phyloP scores from a whole-genome alignment of 1,140 invertebrate species.

The Alviniconcha marisindica region DNA sequence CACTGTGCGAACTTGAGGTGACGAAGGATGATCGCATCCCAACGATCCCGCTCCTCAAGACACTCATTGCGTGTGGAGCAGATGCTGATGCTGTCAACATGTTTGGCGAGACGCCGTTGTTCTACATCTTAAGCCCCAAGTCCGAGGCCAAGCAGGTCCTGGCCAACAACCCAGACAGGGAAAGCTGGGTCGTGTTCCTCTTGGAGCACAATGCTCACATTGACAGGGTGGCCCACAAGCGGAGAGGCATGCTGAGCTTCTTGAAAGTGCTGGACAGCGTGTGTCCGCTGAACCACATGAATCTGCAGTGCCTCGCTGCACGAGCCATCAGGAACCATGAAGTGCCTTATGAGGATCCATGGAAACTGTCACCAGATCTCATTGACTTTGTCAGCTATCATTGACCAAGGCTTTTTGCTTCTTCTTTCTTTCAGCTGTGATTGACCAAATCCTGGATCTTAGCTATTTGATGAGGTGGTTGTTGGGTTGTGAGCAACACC shows the following conservation, averaged over 20 bases:
- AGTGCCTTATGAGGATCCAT: not conserved
- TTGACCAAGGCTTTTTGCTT: not conserved
- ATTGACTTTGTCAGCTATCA: not conserved
- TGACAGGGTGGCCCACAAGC: not conserved
- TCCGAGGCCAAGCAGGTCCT: not conserved
- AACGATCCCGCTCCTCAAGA: not conserved
- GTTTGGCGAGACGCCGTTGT: not conserved
- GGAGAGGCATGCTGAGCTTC: not conserved
- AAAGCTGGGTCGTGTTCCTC: not conserved
- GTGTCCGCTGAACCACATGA: not conserved
- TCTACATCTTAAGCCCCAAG: not conserved
- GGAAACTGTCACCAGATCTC: not conserved
- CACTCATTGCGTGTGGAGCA: not conserved
- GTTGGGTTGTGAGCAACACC: too few relatives aligned
- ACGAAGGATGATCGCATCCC: not conserved
- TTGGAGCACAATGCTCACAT: not conserved
- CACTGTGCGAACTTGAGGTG: not conserved
- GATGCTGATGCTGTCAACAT: not conserved
- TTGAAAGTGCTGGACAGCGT: not conserved
- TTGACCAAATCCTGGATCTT: not conserved
- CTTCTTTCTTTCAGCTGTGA: not conserved
- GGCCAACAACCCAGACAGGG: not conserved
- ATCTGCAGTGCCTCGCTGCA: slow-evolving; percentile 8
- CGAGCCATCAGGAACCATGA: not conserved
- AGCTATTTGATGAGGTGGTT: too few relatives aligned